Evolutionary conservation across 2,113 vertebrate species (phyloP).

Genomic region (Labeo rohita): DNA sequence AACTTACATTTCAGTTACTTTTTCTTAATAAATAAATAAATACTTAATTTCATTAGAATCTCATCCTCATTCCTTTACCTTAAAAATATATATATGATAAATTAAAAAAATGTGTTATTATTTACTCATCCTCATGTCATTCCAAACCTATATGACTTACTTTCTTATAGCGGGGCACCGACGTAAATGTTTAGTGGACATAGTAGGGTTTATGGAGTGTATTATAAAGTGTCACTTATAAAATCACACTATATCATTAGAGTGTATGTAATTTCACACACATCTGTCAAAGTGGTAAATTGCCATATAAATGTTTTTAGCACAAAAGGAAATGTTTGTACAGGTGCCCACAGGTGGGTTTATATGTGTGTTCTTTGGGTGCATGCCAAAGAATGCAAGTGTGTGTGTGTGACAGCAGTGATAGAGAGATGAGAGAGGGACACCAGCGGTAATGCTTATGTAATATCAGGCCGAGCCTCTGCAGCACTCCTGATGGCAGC

Average conservation of each 20-base stretch:
- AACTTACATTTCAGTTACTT: too few relatives aligned
- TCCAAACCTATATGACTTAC: not conserved
- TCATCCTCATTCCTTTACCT: not conserved
- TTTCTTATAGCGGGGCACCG: not conserved
- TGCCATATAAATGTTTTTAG: not conserved
- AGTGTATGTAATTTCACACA: not conserved
- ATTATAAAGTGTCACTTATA: not conserved
- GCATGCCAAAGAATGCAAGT: not conserved
- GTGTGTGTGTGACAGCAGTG: not conserved
- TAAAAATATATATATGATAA: not conserved
- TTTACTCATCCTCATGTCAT: not conserved
- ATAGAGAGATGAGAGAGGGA: conserved; percentile 17
- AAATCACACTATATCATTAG: not conserved
- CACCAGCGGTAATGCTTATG: conserved; percentile 43
- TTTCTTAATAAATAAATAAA: not conserved
- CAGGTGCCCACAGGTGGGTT: not conserved
- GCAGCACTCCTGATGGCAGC: conserved; percentile 32
- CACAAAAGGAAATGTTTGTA: not conserved
- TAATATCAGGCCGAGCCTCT: conserved; percentile 42
- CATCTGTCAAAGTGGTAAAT: not conserved
- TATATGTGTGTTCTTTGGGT: not conserved
- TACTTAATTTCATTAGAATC: not conserved
- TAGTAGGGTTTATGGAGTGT: not conserved
- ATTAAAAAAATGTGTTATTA: not conserved
- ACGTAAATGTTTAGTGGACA: too few relatives aligned